Conservation (phyloP, 2,888 invertebrate species). For the Ametastegia equiseti region DNA sequence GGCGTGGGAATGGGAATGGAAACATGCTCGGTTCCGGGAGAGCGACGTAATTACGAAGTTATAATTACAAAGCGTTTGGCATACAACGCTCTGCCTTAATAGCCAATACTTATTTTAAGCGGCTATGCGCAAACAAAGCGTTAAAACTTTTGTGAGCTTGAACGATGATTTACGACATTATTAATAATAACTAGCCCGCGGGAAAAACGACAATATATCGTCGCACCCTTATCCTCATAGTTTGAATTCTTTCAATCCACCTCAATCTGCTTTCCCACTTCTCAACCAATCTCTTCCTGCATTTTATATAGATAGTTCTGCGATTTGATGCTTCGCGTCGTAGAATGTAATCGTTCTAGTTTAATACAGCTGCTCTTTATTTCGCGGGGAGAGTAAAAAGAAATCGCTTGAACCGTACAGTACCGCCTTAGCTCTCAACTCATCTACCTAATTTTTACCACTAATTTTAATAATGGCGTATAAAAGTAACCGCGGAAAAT, state of each 20-base stretch:
- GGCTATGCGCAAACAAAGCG: conserved; percentile 20
- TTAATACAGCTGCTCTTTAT: background rate
- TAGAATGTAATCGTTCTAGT: conserved; percentile 24
- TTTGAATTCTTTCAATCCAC: background rate
- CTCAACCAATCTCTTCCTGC: background rate
- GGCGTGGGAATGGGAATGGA: conserved; percentile 30
- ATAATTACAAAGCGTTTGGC: conserved; percentile 38
- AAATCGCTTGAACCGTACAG: conserved; percentile 16
- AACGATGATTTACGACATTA: conserved; percentile 24
- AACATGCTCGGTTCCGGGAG: conserved; percentile 22
- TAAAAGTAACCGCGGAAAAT: conserved; percentile 67
- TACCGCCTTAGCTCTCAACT: conserved; percentile 29
- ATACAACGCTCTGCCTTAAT: conserved; percentile 35
- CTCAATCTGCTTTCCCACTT: conserved; percentile 1
- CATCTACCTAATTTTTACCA: conserved; percentile 47
- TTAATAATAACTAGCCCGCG: conserved; percentile 21
- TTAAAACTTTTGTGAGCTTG: conserved; percentile 24
- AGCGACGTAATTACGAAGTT: conserved; percentile 33
- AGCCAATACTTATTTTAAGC: conserved; percentile 38
- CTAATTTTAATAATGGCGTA: conserved; percentile 47
- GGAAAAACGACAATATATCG: background rate
- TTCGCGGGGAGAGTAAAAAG: background rate
- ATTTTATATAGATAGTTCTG: background rate
- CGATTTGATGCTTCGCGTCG: background rate
- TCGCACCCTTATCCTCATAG: background rate